Percentiles rank a stretch among this genome's conserved stretches.
Conservation (phyloP, 2,797 vertebrate species). For the Diplodus sargus region DNA sequence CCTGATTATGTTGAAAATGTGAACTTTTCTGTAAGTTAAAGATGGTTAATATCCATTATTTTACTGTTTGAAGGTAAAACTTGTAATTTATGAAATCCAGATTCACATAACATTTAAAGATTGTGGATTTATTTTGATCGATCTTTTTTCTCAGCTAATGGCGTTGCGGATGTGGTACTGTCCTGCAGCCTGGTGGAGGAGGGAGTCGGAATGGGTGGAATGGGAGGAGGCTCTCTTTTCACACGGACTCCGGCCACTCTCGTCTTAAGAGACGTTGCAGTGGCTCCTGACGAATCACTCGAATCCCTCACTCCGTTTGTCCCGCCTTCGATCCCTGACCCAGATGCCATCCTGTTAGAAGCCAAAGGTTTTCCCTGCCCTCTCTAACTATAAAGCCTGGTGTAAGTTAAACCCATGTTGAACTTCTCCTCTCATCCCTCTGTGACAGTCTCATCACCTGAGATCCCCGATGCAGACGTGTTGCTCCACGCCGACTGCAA, state of each 20-base stretch:
- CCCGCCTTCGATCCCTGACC: conserved; percentile 76
- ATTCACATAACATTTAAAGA: neutral
- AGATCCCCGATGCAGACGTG: conserved; percentile 81
- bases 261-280: conserved; percentile 79
- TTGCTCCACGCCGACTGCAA: conserved; percentile 89
- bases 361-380: conserved; percentile 70
- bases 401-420: conserved; percentile 1
- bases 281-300: conserved; percentile 72
- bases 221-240: conserved; percentile 68
- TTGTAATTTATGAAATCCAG: neutral
- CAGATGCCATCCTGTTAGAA: conserved; percentile 82
- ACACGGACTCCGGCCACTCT: conserved; percentile 82
- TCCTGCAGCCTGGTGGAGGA: conserved; percentile 86
- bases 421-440: conserved; percentile 28
- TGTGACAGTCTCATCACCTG: conserved; percentile 77
- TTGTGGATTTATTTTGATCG: neutral
- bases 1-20: neutral
- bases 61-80: neutral
- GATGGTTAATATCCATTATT: too few relatives aligned
- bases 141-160: conserved; percentile 60
- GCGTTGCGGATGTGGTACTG: conserved; percentile 84
- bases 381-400: neutral
- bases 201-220: conserved; percentile 62
- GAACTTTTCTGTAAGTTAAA: neutral
- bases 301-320: conserved; percentile 84